phyloP scores from a whole-genome alignment of 2,888 invertebrate genomes.

The Sussaba pulchella region DNA sequence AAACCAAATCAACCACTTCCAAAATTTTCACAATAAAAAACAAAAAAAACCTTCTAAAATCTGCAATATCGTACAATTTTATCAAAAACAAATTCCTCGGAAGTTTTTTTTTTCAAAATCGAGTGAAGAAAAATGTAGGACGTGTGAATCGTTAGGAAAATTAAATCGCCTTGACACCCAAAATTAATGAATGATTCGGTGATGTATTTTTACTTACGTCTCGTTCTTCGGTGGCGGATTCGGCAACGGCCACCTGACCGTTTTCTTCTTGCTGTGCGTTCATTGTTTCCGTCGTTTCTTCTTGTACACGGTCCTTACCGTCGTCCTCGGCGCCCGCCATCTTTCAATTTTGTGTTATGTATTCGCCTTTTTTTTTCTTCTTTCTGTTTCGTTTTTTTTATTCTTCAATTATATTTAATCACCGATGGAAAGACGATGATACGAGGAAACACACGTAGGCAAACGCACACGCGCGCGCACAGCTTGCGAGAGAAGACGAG shows the following conservation, averaged over 20 bases:
- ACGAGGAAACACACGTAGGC: too few species aligned
- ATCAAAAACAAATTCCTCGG: too few species aligned
- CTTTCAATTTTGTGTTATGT: conserved; percentile 44
- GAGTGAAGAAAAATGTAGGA: neutral
- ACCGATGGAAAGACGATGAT: too few species aligned
- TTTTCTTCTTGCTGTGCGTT: conserved; percentile 73
- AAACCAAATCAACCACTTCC: neutral
- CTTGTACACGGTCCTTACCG: conserved; percentile 64
- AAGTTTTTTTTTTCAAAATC: neutral
- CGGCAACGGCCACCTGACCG: conserved; percentile 73
- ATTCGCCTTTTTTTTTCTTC: conserved; percentile 21
- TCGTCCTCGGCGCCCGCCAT: conserved; percentile 73
- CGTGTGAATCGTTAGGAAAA: neutral
- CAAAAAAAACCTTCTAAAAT: too few species aligned
- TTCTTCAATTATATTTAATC: too few species aligned
- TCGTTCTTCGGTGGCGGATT: conserved; percentile 73
- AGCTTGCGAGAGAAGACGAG: too few species aligned
- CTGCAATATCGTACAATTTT: too few species aligned
- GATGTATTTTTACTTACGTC: conserved; percentile 71
- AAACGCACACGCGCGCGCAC: too few species aligned
- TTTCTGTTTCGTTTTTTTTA: too few species aligned
- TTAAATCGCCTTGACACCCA: too few species aligned
- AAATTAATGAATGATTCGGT: too few species aligned
- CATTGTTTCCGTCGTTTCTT: conserved; percentile 68
- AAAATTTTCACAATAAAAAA: too few species aligned